phyloP scores from a whole-genome alignment of 2,888 invertebrate genomes.

The Nezara viridula region DNA sequence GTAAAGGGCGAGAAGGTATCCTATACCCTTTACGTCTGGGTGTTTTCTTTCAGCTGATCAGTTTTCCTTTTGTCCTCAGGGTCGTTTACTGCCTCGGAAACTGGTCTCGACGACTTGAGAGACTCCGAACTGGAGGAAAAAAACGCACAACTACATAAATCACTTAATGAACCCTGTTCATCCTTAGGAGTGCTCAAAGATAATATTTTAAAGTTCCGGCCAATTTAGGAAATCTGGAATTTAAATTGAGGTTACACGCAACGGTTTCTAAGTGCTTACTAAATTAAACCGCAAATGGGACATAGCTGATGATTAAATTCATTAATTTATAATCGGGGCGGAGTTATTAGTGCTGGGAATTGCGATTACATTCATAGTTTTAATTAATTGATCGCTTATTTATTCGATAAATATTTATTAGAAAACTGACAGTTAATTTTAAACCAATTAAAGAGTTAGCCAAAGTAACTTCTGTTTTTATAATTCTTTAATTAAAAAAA shows the following conservation, averaged over 20 bases:
- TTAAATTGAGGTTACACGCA: neutral
- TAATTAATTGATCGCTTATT: neutral
- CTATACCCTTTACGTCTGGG: neutral
- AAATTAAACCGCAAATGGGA: slow-evolving; percentile 13
- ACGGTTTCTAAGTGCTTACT: neutral
- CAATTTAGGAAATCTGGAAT: neutral
- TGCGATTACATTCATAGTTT: neutral
- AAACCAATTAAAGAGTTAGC: neutral
- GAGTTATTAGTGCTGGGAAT: neutral
- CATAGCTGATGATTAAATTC: neutral
- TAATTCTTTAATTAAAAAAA: neutral
- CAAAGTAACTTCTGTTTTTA: neutral
- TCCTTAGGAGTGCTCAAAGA: neutral
- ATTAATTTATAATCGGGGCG: neutral
- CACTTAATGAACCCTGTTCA: slow-evolving; percentile 5
- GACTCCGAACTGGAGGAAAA: neutral
- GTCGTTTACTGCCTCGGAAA: neutral
- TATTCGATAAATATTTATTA: neutral
- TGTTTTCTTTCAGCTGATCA: slow-evolving; percentile 14
- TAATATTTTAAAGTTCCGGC: slow-evolving; percentile 7
- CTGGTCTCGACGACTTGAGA: neutral
- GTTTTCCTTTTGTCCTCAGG: neutral
- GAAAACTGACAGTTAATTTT: neutral
- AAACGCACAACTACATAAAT: neutral
- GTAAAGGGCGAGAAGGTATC: neutral